phyloP scores from a whole-genome alignment of 2,888 invertebrate genomes.

The Dryococelus australis region DNA sequence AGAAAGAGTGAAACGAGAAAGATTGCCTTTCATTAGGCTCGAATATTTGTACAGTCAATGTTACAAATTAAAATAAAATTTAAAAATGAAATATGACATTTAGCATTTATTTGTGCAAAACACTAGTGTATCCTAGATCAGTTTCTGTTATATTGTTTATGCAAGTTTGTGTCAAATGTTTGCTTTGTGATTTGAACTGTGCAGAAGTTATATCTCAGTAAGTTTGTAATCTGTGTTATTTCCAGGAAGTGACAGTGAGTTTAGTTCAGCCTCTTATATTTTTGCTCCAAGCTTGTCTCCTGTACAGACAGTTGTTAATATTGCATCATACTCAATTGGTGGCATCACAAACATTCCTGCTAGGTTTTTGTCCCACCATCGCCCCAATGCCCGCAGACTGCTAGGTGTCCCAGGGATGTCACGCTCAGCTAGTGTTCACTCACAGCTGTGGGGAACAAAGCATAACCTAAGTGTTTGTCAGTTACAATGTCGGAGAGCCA shows the following conservation, averaged over 20 bases:
- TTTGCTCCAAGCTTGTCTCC: background rate
- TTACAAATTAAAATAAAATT: no score
- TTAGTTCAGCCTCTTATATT: background rate
- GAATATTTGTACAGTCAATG: no score
- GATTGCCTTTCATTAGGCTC: no score
- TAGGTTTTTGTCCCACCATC: constrained; percentile 38
- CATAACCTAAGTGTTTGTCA: constrained; percentile 30
- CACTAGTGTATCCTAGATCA: no score
- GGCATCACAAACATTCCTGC: constrained; percentile 38
- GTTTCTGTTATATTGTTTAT: no score
- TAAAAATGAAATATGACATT: no score
- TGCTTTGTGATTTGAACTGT: background rate
- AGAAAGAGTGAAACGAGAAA: no score
- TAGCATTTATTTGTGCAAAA: no score
- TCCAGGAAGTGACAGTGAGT: background rate
- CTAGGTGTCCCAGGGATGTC: constrained; percentile 35
- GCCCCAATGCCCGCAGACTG: constrained; percentile 28
- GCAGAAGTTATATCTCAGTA: background rate
- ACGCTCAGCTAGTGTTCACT: background rate
- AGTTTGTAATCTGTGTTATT: background rate
- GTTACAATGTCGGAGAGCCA: constrained; percentile 33
- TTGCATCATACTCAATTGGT: background rate
- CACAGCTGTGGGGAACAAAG: constrained; percentile 27
- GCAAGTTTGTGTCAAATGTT: background rate
- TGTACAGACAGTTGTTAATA: background rate